These are phyloP conservation scores for Sebastes iracundus DNA, from an alignment of 2,797 vertebrate genomes.

Conservation along the genomic window DNA sequence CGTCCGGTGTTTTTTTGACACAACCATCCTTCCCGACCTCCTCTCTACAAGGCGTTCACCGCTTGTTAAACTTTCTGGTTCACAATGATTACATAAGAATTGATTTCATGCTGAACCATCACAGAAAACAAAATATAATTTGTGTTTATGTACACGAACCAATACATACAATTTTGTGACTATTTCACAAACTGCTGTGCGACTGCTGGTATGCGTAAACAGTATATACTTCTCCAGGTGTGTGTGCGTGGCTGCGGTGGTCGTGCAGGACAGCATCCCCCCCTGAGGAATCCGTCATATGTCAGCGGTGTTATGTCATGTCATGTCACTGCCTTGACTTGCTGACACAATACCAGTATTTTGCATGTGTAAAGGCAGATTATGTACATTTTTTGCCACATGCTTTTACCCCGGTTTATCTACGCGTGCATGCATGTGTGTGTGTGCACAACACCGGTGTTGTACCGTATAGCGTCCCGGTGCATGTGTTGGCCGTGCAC, in stretches of 20 bases:
- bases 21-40: too few relatives aligned
- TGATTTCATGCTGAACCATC: too few relatives aligned
- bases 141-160: too few relatives aligned
- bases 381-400: constrained; percentile 25
- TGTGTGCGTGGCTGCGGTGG: constrained; percentile 14
- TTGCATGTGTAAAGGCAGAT: constrained; percentile 66
- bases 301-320: constrained; percentile 55
- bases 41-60: too few relatives aligned
- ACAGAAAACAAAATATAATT: too few relatives aligned
- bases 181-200: too few relatives aligned
- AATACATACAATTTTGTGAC: too few relatives aligned
- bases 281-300: constrained; percentile 45
- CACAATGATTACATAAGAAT: too few relatives aligned
- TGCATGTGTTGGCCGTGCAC: constrained; percentile 37
- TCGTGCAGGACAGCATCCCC: constrained; percentile 10
- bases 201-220: not conserved
- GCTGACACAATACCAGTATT: constrained; percentile 32
- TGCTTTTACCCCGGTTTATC: constrained; percentile 17
- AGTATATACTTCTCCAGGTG: constrained; percentile 12
- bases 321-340: constrained; percentile 47
- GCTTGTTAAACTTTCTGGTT: too few relatives aligned
- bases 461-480: not conserved
- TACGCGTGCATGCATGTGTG: not conserved
- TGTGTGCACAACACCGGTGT: not conserved
- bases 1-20: too few relatives aligned